Evolutionary conservation across 2,113 vertebrate species (phyloP).

Genomic region (Rhineura floridana): DNA sequence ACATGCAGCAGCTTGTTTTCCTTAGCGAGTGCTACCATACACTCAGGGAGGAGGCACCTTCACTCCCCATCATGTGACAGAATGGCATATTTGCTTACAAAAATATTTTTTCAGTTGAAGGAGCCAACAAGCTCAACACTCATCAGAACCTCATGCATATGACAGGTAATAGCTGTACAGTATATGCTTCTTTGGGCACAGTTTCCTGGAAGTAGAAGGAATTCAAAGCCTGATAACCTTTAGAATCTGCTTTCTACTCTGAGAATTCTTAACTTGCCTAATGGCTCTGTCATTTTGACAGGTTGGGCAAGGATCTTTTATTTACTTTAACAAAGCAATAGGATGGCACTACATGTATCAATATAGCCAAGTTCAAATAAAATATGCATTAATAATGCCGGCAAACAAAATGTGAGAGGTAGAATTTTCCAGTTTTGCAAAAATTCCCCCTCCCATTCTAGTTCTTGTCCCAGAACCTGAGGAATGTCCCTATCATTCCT

Average conservation of each 20-base stretch:
- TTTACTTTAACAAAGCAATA: no score
- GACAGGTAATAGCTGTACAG: conserved; percentile 13
- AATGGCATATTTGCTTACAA: conserved; percentile 51
- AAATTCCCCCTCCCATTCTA: no score
- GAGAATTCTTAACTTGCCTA: not conserved
- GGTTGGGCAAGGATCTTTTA: not conserved
- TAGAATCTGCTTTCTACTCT: not conserved
- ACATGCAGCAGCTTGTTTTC: conserved; percentile 10
- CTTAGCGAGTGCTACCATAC: not conserved
- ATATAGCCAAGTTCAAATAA: no score
- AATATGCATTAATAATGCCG: no score
- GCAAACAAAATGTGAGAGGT: no score
- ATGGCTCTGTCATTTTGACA: not conserved
- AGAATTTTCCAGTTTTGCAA: no score
- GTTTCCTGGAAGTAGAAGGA: conserved; percentile 11
- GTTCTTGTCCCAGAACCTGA: no score
- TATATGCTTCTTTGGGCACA: not conserved
- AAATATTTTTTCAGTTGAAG: conserved; percentile 56
- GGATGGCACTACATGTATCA: no score
- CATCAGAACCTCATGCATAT: not conserved
- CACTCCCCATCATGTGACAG: conserved; percentile 40
- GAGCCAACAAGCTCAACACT: not conserved
- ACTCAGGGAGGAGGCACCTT: not conserved
- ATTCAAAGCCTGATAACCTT: conserved; percentile 10
- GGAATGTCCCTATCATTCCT: no score